phyloP scores from a whole-genome alignment of 2,888 invertebrate genomes.

The Callinectes sapidus region DNA sequence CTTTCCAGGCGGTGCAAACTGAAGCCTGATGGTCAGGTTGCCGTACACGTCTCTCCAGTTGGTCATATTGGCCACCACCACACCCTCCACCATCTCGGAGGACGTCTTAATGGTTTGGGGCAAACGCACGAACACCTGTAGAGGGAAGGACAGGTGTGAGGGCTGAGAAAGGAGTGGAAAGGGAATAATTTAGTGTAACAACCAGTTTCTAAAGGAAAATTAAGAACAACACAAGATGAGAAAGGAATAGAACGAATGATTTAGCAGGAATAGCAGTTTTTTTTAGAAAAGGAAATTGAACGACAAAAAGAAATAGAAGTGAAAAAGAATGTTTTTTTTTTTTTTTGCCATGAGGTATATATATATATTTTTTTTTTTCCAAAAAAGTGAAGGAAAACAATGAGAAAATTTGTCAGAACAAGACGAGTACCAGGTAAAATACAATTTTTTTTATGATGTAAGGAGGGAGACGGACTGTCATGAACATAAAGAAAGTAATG shows the following conservation, averaged over 20 bases:
- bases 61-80: conserved; percentile 73
- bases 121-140: conserved; percentile 75
- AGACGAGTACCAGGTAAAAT: too few species aligned
- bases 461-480: background rate
- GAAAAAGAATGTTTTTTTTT: too few species aligned
- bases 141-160: background rate
- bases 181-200: background rate
- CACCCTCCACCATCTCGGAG: conserved; percentile 75
- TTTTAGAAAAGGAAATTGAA: background rate
- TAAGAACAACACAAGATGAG: background rate
- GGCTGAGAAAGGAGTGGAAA: background rate
- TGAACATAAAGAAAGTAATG: background rate
- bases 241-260: background rate
- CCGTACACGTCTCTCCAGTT: conserved; percentile 70
- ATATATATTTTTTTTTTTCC: too few species aligned
- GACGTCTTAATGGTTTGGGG: conserved; percentile 75
- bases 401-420: too few species aligned
- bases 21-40: conserved; percentile 88
- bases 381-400: too few species aligned
- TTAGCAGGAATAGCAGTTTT: background rate
- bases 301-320: background rate
- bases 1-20: conserved; percentile 73
- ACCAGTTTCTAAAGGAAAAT: background rate
- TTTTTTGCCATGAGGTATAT: too few species aligned
- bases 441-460: background rate